Percentiles rank a stretch among this genome's conserved stretches.
Conservation (phyloP, 2,888 invertebrate genomes). For the Acleris cristana region DNA sequence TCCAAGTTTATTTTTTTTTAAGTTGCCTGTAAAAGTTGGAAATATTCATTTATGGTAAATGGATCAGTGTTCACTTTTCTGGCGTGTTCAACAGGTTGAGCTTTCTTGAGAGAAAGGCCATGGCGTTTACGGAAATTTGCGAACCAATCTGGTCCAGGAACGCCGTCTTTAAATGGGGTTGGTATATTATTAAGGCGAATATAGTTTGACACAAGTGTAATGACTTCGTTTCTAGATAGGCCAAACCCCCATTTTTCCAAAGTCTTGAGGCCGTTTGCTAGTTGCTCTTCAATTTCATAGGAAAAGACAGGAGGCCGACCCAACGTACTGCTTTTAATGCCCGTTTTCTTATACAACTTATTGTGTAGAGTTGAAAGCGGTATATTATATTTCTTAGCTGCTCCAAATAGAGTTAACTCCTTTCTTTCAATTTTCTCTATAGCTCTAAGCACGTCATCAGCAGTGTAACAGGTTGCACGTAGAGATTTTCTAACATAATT, state of each 20-base stretch:
- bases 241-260: not conserved
- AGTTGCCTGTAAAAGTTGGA: conserved; percentile 25
- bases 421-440: no score
- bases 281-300: not conserved
- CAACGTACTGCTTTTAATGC: conserved; percentile 6
- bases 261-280: not conserved
- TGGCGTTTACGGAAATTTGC: not conserved
- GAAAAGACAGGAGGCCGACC: not conserved
- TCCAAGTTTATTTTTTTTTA: conserved; percentile 18
- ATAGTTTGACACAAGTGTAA: not conserved
- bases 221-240: not conserved
- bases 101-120: conserved; percentile 1
- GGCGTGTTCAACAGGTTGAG: not conserved
- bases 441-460: no score
- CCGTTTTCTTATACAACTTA: not conserved
- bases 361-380: not conserved
- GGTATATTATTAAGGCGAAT: no score
- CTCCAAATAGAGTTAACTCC: no score
- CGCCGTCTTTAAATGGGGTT: no score
- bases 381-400: not conserved
- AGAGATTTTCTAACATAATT: no score
- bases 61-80: conserved; percentile 34
- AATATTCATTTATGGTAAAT: conserved; percentile 34
- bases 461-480: no score
- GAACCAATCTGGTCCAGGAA: conserved; percentile 11